Percentiles rank a stretch among this genome's conserved stretches.
phyloP scores from a whole-genome alignment of 64 coral and sea anemone genomes.

The Pocillopora damicornis region DNA sequence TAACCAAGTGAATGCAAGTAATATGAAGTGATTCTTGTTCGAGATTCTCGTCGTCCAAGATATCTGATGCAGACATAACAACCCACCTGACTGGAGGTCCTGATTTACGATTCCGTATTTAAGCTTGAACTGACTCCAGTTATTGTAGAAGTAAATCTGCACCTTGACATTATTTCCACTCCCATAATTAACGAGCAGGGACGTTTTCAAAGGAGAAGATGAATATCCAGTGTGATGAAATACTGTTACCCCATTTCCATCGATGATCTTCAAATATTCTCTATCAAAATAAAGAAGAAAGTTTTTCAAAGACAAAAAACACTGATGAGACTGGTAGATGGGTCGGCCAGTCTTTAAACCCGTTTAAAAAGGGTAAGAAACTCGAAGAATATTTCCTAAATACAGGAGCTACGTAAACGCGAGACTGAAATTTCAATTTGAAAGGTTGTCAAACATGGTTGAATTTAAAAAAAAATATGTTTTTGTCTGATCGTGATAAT shows the following conservation, averaged over 20 bases:
- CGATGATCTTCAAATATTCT: not conserved
- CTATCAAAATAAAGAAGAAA: not conserved
- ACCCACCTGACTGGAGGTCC: not conserved
- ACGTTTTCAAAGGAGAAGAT: not conserved
- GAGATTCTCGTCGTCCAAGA: not conserved
- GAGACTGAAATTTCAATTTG: not conserved
- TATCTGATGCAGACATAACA: not conserved
- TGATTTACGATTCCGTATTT: not conserved
- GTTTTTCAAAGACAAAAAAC: too few relatives aligned
- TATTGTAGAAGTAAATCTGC: not conserved
- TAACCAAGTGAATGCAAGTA: too few relatives aligned
- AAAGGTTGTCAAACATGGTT: not conserved
- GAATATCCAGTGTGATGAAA: not conserved
- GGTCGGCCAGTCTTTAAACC: too few relatives aligned
- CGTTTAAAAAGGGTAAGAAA: too few relatives aligned
- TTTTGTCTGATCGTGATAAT: too few relatives aligned
- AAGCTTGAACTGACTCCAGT: not conserved
- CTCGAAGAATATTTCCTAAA: too few relatives aligned
- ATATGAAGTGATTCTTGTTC: too few relatives aligned
- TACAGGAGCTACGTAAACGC: too few relatives aligned
- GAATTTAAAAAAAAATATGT: too few relatives aligned
- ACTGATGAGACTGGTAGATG: too few relatives aligned
- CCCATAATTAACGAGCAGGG: not conserved
- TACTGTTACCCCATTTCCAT: not conserved
- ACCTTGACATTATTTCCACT: not conserved